Base-by-base conservation (phyloP, 37 sponge, comb jelly and placozoan species). In the Halichondria panicea region DNA sequence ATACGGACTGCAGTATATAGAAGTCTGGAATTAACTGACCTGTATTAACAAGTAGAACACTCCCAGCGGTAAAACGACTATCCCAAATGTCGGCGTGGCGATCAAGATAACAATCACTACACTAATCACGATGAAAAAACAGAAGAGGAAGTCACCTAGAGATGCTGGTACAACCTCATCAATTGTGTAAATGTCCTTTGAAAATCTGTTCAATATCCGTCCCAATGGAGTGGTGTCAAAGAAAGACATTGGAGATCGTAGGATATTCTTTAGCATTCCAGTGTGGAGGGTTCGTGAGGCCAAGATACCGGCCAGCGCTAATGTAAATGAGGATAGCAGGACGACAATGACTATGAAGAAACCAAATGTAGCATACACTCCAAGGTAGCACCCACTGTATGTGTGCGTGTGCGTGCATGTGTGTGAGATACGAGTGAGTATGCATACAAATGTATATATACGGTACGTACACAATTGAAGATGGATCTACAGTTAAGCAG, bases 191-290 rank as follows among this genome's bases (percentile, higher is more conserved):
- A 96, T 89, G 63, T 96, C 96, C 79, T 92, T 92, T 28, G 93
- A 92, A 70, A 96, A 96, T 15, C 96, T 65, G 70, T 96, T 96
- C 21, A 96, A 67, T n/a, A 96, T 83, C 52, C 96, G 78, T 9
- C 96, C 96, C 13, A 89, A 74, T 3, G 96, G 96, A 13, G 90
- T 96, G 50, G 90, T 96, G 54, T 96, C 96, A 82, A 96, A 96
- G 90, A 96, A 96, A 0, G 90, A 82, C 93, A 96, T 92, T 45
- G 97, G 97, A 55, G 80, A 78, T 5, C 88, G 72, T 18, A 96
- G 73, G 56, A 96, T 72, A 37, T 83, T 93, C 57, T 41, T 34
- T 18, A 93, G 66, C 48, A 93, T 35, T n/a, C 35, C 57, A 35
- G 67, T 61, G 63, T 93, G 94, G 44, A 93, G 82, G 18, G 32